Conservation (phyloP, 2,888 invertebrate species). For the Cantharis rustica region DNA sequence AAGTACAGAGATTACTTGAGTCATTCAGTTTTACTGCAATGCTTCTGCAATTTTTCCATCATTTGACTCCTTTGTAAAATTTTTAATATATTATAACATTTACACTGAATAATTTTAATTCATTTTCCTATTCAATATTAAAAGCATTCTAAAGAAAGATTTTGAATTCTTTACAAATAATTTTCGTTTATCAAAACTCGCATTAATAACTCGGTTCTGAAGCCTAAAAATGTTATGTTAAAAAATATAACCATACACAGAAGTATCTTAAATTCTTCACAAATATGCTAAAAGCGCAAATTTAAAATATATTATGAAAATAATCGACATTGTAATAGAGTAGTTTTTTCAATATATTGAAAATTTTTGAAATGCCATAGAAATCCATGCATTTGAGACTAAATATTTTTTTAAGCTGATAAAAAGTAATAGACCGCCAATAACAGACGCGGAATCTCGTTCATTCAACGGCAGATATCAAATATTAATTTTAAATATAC, state of each 20-base stretch:
- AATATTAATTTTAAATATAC: neutral
- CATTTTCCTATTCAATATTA: neutral
- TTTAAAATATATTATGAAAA: neutral
- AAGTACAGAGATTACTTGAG: neutral
- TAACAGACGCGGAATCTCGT: neutral
- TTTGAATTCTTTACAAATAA: neutral
- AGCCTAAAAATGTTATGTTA: neutral
- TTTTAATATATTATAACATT: neutral
- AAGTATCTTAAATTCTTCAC: neutral
- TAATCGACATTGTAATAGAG: no score
- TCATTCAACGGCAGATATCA: neutral
- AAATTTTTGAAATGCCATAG: no score
- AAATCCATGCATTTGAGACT: no score
- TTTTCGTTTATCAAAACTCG: neutral
- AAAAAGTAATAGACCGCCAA: no score
- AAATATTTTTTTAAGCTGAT: neutral
- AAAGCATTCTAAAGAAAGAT: neutral
- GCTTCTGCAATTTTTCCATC: neutral
- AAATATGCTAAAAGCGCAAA: neutral
- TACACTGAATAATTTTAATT: neutral
- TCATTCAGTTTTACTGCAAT: neutral
- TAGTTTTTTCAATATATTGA: no score
- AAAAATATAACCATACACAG: neutral
- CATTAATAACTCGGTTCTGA: neutral
- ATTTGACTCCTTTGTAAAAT: neutral